phyloP scores from a whole-genome alignment of 2,888 invertebrate genomes.

The Luperina nickerlii region DNA sequence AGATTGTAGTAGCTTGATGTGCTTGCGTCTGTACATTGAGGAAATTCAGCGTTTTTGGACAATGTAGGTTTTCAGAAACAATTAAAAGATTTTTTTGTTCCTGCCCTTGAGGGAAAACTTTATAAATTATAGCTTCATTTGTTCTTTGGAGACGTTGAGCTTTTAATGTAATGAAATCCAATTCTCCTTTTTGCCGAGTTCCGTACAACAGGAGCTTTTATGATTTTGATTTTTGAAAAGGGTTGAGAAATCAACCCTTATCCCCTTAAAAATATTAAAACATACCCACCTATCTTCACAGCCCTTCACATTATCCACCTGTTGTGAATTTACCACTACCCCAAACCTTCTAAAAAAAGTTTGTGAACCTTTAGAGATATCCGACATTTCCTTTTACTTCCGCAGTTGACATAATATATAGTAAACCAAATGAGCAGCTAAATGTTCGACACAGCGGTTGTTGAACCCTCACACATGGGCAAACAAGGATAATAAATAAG shows the following conservation, averaged over 20 bases:
- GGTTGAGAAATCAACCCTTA: background rate
- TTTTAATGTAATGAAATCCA: constrained; percentile 49
- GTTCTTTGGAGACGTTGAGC: constrained; percentile 39
- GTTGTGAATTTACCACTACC: background rate
- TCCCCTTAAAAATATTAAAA: background rate
- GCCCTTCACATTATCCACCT: background rate
- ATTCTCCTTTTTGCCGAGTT: constrained; percentile 5
- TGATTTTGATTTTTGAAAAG: constrained; percentile 2
- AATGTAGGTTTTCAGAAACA: constrained; percentile 24
- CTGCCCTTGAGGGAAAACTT: constrained; percentile 36
- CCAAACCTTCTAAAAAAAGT: background rate
- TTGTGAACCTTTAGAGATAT: background rate
- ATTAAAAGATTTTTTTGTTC: constrained; percentile 23
- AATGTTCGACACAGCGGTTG: constrained; percentile 16
- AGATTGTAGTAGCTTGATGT: too few relatives aligned
- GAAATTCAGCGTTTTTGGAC: constrained; percentile 27
- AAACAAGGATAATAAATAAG: constrained; percentile 53
- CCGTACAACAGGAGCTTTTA: constrained; percentile 17
- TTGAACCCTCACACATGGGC: constrained; percentile 37
- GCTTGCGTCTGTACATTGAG: background rate
- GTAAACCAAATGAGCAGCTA: constrained; percentile 13
- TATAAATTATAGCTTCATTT: constrained; percentile 47
- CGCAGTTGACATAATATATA: constrained; percentile 13
- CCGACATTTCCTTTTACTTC: background rate
- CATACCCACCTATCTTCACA: background rate